These are phyloP conservation scores for Bos taurus DNA, from an alignment of 2,113 vertebrate species.

Conservation along the genomic window DNA sequence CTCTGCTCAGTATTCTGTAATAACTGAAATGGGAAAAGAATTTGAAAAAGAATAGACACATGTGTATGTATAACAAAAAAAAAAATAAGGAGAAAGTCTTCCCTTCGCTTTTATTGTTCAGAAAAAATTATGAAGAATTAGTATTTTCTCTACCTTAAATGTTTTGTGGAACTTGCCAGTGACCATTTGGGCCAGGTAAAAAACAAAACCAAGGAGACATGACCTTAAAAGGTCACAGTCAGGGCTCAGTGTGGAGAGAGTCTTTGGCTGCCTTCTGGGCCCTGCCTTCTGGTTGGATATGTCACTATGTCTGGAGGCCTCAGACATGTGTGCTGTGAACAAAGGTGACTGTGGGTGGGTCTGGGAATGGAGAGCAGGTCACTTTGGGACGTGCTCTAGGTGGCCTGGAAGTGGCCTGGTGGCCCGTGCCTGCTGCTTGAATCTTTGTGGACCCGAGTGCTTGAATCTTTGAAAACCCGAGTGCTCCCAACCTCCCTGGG, in stretches of 20 bases:
- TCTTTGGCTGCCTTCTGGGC: background rate
- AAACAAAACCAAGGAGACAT: background rate
- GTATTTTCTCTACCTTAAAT: background rate
- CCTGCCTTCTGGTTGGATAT: fast-evolving
- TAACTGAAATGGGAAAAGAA: background rate
- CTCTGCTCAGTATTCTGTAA: background rate
- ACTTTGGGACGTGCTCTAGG: background rate
- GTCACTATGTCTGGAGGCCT: background rate
- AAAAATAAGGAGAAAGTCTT: background rate
- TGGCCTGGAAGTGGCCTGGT: background rate
- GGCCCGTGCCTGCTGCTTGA: fast-evolving
- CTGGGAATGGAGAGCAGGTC: background rate
- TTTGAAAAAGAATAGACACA: background rate
- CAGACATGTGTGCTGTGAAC: background rate
- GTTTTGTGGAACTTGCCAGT: background rate
- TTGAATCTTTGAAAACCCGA: background rate
- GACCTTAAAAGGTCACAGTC: background rate
- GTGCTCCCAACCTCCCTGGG: fast-evolving
- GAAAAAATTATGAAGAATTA: background rate
- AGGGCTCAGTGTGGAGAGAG: background rate
- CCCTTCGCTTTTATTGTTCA: background rate
- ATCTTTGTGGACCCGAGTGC: background rate
- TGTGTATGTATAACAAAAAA: background rate
- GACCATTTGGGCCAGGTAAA: background rate
- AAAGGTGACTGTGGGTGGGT: background rate